Evolutionary conservation across 2,797 vertebrate species (phyloP).

Genomic region (Gephyroberyx darwinii): DNA sequence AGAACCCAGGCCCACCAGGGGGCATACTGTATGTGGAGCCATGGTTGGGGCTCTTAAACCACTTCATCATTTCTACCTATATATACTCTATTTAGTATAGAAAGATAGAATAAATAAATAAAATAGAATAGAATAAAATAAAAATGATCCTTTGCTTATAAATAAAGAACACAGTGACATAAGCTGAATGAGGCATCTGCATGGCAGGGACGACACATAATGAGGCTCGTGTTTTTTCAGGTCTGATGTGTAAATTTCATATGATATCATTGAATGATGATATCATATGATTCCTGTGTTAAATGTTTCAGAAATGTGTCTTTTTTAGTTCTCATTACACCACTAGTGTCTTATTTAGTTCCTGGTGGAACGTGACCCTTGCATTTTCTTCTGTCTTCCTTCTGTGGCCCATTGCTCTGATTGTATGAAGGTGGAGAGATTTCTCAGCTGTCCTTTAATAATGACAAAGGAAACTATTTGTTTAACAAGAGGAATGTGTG

Average conservation of each 20-base stretch:
- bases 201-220: constrained; percentile 64
- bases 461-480: constrained; percentile 68
- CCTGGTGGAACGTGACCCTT: constrained; percentile 39
- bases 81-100: background rate
- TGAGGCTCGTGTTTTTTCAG: constrained; percentile 62
- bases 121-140: too few relatives aligned
- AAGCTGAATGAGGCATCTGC: constrained; percentile 66
- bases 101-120: too few relatives aligned
- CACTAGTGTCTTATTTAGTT: constrained; percentile 40
- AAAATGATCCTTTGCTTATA: background rate
- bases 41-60: constrained; percentile 16
- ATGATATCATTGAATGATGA: constrained; percentile 33
- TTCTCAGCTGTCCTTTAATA: constrained; percentile 70
- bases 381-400: constrained; percentile 26
- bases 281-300: constrained; percentile 40
- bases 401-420: constrained; percentile 17
- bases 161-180: constrained; percentile 57
- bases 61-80: constrained; percentile 43
- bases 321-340: constrained; percentile 33
- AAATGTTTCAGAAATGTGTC: constrained; percentile 39
- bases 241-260: constrained; percentile 53
- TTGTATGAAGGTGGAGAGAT: constrained; percentile 39
- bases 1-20: constrained; percentile 21
- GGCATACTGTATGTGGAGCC: constrained; percentile 16
- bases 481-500: constrained; percentile 51